Percentiles rank a stretch among this genome's conserved stretches.
These are phyloP conservation scores for Petromus typicus DNA, from an alignment of 2,113 vertebrate species.

Conservation along the genomic window DNA sequence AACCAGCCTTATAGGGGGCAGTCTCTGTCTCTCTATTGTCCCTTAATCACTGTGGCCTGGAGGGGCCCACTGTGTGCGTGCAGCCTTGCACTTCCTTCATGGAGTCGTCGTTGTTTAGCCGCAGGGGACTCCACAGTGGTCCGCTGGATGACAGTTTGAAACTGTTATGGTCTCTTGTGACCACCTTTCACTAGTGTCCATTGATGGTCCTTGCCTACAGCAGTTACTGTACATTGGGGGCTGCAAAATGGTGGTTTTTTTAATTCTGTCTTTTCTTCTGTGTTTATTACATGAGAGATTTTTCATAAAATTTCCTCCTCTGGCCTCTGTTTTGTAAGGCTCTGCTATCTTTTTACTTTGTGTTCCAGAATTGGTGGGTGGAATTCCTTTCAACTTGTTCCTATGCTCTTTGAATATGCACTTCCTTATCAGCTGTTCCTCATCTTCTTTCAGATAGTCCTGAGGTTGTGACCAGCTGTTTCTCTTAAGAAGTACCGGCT, in stretches of 20 bases:
- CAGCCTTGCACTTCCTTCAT: too few relatives aligned
- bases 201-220: not conserved
- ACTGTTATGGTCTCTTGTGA: not conserved
- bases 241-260: not conserved
- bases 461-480: not conserved
- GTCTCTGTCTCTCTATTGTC: too few relatives aligned
- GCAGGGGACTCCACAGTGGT: too few relatives aligned
- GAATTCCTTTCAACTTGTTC: too few relatives aligned
- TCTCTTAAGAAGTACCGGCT: not conserved
- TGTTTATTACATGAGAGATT: not conserved
- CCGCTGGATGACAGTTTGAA: not conserved
- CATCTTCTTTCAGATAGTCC: not conserved
- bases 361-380: not conserved
- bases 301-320: not conserved
- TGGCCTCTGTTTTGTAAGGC: not conserved
- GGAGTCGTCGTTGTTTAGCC: too few relatives aligned
- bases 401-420: not conserved
- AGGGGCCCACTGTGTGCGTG: too few relatives aligned
- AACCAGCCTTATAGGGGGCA: too few relatives aligned
- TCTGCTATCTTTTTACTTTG: not conserved
- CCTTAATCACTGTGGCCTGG: too few relatives aligned
- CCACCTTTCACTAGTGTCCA: fast-evolving
- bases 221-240: too few relatives aligned
- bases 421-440: not conserved
- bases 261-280: not conserved